Percentiles rank a stretch among this genome's conserved stretches.
phyloP scores from a whole-genome alignment of 2,113 vertebrate species.

The Murina feae region DNA sequence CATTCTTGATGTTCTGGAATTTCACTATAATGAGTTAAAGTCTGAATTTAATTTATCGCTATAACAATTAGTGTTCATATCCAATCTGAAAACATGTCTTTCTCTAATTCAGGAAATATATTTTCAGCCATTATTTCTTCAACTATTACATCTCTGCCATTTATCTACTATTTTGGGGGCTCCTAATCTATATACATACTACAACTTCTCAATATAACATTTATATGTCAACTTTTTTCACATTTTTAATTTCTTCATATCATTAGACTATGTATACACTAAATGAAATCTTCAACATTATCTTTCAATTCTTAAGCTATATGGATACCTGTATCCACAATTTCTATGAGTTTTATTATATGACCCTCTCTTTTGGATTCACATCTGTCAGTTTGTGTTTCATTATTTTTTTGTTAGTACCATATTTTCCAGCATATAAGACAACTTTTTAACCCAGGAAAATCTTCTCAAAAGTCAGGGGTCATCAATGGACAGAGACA shows the following conservation, averaged over 20 bases:
- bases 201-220: neutral
- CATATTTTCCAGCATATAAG: no score
- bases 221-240: neutral
- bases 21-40: neutral
- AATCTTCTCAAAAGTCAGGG: no score
- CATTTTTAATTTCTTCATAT: neutral
- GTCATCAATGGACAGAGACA: no score
- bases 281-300: neutral
- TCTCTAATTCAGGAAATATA: neutral
- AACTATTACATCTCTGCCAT: neutral
- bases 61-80: neutral
- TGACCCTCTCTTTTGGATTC: neutral
- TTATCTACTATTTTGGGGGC: neutral
- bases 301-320: neutral
- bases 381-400: neutral
- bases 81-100: neutral
- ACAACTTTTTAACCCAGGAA: no score
- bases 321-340: neutral
- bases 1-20: conserved; percentile 13
- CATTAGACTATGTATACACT: neutral
- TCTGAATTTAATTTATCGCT: neutral
- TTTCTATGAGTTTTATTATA: neutral
- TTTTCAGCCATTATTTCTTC: neutral
- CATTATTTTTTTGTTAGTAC: neutral
- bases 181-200: neutral